Base-by-base conservation (phyloP, 2,888 invertebrate species). In the Theretra japonica region DNA sequence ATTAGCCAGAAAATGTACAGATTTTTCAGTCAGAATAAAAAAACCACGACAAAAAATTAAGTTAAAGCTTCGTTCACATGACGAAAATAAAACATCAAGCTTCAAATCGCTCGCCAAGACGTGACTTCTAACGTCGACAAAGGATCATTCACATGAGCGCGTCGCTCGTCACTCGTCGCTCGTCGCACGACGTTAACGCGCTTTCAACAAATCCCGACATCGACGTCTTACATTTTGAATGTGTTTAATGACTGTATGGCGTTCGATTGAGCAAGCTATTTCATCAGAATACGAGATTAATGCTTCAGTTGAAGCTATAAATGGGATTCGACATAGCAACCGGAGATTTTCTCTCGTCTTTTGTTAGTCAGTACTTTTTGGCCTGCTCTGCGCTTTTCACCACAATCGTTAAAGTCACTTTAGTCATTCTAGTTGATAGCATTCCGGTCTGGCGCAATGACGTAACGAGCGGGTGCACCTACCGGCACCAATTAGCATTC, bases 131-230 rank as follows among this genome's bases (percentile, higher is more conserved):
- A 53, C 53, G n/a, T 53, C n/a, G 53, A 53, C 50, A 53, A 53
- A 53, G 53, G 53, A 53, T 53, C 53, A n/a, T 53, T 53, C 53
- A 53, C 53, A n/a, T 53, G 53, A 53, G n/a, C 53, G 53, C 53
- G 17, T n/a, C n/a, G 53, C 41, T 41, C 41, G 53, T 41, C 41
- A 41, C 41, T 41, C 41, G 41, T 41, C 33, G 33, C 33, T 33
- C 8, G 33, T 33, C 41, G 19, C 53, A 6, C 19, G 53, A 53
- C 53, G 53, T 17, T n/a, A n/a, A 17, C 17, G n/a, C 53, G 53
- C 53, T 53, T 53, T 53, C 17, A n/a, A 53, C 41, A 53, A 53
- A 53, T n/a, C 53, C n/a, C 17, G 19, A 19, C 53, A 53, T 53
- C 53, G n/a, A 15, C 53, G 53, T n/a, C n/a, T 17, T 41, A 41